Conservation (phyloP, 2,888 invertebrate species). For the Polymixis flavicincta region DNA sequence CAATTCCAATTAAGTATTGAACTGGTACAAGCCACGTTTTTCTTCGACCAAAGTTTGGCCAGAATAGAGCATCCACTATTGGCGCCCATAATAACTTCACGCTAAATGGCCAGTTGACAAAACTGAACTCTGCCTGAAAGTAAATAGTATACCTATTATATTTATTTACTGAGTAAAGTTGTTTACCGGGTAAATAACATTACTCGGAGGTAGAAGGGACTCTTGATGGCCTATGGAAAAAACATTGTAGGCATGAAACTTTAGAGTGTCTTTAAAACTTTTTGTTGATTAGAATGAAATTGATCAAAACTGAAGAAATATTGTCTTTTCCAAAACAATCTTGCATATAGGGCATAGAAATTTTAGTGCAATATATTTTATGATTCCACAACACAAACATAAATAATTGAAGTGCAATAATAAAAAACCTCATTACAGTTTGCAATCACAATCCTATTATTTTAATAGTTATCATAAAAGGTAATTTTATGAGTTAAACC, state of each 20-base stretch:
- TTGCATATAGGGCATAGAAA: neutral
- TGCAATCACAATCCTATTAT: conserved; percentile 32
- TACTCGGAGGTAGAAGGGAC: neutral
- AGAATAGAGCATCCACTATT: conserved; percentile 98
- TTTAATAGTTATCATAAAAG: conserved; percentile 37
- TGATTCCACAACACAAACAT: neutral
- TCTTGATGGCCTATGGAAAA: neutral
- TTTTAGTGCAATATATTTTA: neutral
- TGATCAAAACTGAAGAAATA: neutral
- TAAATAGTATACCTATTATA: conserved; percentile 12
- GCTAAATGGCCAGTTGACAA: conserved; percentile 97
- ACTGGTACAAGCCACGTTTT: conserved; percentile 99
- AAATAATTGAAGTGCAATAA: neutral
- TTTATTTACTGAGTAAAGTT: conserved; percentile 41
- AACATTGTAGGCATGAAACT: neutral
- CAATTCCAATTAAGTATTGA: conserved; percentile 97
- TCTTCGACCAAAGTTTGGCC: conserved; percentile 95
- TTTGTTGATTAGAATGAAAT: neutral
- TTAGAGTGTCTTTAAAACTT: neutral
- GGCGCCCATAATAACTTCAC: conserved; percentile 99
- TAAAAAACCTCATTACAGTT: conserved; percentile 45
- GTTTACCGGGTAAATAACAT: no score
- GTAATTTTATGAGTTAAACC: conserved; percentile 31
- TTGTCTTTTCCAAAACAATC: neutral
- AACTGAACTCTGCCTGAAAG: conserved; percentile 96